These are phyloP conservation scores for Oligia latruncula DNA, from an alignment of 2,888 invertebrate genomes.

Conservation along the genomic window DNA sequence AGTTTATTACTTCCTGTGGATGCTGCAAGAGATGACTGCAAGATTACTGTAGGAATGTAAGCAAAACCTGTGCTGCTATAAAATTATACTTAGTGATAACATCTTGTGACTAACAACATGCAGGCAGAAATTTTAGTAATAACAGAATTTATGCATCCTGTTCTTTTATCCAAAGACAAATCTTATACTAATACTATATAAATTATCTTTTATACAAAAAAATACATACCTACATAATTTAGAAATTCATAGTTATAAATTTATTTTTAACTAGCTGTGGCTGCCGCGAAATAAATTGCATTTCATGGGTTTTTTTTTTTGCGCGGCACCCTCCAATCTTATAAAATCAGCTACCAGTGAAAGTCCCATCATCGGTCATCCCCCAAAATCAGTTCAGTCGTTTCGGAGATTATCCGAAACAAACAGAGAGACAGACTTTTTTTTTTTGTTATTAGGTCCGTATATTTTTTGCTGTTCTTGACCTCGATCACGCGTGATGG, in stretches of 20 bases:
- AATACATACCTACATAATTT: too few species aligned
- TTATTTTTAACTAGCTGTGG: not conserved
- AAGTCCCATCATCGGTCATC: too few species aligned
- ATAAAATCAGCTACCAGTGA: too few species aligned
- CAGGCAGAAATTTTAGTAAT: not conserved
- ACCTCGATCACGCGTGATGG: too few species aligned
- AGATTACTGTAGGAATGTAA: constrained; percentile 22
- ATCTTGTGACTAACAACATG: constrained; percentile 16
- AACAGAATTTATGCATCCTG: constrained; percentile 11
- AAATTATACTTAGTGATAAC: not conserved
- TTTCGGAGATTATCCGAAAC: too few species aligned
- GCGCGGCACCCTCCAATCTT: too few species aligned
- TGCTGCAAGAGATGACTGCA: not conserved
- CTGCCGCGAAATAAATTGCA: not conserved
- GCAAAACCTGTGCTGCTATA: not conserved
- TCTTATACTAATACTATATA: not conserved
- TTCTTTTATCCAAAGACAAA: not conserved
- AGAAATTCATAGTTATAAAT: too few species aligned
- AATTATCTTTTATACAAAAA: too few species aligned
- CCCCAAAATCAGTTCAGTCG: too few species aligned
- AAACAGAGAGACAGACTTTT: too few species aligned
- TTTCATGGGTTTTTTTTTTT: not conserved
- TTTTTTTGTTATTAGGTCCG: too few species aligned
- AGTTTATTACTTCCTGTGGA: constrained; percentile 14
- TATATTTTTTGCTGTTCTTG: too few species aligned